A percentile compares a stretch with the other conserved stretches of the same genome.
Conservation (phyloP, 1,140 invertebrate genomes). For the Drosophila lacertosa region DNA sequence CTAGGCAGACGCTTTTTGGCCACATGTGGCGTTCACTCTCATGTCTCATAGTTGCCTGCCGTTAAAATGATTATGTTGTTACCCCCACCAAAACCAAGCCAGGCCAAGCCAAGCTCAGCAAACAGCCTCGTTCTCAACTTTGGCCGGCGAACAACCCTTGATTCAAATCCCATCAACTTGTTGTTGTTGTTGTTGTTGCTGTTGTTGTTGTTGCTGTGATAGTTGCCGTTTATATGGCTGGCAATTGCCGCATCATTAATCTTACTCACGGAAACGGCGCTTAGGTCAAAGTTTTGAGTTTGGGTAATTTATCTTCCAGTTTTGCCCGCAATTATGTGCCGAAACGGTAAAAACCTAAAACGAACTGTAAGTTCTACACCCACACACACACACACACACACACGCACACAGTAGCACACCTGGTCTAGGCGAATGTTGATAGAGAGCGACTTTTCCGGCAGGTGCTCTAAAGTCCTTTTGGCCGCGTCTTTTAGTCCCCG, state of each 20-base stretch:
- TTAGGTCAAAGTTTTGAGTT: constrained; percentile 82
- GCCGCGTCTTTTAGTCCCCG: constrained; percentile 10
- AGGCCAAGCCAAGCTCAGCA: no score
- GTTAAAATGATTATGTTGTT: constrained; percentile 77
- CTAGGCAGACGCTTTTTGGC: constrained; percentile 36
- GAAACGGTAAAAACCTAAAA: constrained; percentile 38
- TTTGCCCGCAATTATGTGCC: constrained; percentile 74
- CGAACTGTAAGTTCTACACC: background rate
- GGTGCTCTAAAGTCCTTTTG: constrained; percentile 9
- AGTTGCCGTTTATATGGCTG: constrained; percentile 72
- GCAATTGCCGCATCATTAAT: constrained; percentile 82
- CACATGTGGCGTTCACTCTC: constrained; percentile 68
- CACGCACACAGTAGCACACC: no score
- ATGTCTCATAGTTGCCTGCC: constrained; percentile 50
- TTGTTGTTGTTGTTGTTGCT: constrained; percentile 54
- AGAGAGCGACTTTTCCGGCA: background rate
- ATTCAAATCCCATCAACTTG: constrained; percentile 81
- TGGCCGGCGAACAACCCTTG: constrained; percentile 57
- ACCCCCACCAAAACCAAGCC: no score
- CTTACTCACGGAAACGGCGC: constrained; percentile 80
- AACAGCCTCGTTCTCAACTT: no score
- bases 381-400: background rate
- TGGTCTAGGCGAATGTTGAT: constrained; percentile 23
- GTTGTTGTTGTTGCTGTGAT: constrained; percentile 64
- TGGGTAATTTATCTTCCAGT: constrained; percentile 78